Conservation (phyloP, 92 coral and sea anemone genomes). For the Epizoanthus stellaris region DNA sequence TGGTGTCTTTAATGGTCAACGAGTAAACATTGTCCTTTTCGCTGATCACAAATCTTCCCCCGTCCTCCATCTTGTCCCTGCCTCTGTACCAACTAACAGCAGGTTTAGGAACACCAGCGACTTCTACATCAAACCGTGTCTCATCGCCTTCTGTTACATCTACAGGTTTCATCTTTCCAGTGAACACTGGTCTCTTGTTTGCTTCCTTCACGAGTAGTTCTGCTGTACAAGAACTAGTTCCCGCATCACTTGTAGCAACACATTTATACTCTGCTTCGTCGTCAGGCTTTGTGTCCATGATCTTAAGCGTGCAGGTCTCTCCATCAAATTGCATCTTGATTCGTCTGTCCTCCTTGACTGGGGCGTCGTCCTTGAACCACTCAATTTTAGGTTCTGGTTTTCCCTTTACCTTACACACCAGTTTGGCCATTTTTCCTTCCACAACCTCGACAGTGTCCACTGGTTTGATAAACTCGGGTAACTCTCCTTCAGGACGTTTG, state of each 20-base stretch:
- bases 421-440: background rate
- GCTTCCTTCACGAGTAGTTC: slow-evolving; percentile 84
- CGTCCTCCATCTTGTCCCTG: slow-evolving; percentile 60
- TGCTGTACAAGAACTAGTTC: slow-evolving; percentile 74
- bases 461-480: slow-evolving; percentile 42
- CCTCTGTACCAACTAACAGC: slow-evolving; percentile 82
- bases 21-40: too few species aligned
- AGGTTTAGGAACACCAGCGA: slow-evolving; percentile 80
- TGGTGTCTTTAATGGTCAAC: too few species aligned
- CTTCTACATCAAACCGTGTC: slow-evolving; percentile 72
- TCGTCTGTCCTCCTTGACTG: slow-evolving; percentile 63
- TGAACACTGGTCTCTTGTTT: slow-evolving; percentile 74
- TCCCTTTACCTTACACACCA: background rate
- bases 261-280: slow-evolving; percentile 89
- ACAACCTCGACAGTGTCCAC: slow-evolving; percentile 50
- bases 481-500: too few species aligned
- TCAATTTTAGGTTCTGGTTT: slow-evolving; percentile 69
- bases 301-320: slow-evolving; percentile 69
- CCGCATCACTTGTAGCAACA: slow-evolving; percentile 72
- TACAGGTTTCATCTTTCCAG: slow-evolving; percentile 73
- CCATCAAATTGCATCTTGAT: slow-evolving; percentile 69
- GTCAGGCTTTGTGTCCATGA: slow-evolving; percentile 68
- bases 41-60: slow-evolving; percentile 76
- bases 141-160: slow-evolving; percentile 73
- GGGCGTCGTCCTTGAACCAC: slow-evolving; percentile 78